Evolutionary conservation across 2,113 vertebrate genomes (phyloP), one percentile per base, ranked within the genome.

Genomic region (Hylia prasina): DNA sequence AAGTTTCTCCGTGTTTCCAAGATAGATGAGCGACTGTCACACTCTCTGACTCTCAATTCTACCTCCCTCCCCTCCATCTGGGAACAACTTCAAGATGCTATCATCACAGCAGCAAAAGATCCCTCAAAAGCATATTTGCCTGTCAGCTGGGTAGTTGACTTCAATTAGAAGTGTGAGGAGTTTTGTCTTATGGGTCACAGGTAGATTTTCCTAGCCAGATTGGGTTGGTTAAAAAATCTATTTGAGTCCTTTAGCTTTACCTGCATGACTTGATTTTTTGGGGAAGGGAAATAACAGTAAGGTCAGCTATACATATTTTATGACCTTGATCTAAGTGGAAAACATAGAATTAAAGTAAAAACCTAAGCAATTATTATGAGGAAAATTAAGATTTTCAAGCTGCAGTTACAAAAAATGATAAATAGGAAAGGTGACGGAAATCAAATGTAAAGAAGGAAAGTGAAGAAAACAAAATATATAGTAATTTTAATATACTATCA

Each of bases 51-150:
- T 95, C 84, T 91, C 81, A 56, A 40, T 90, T 93, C 80, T 94
- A 88, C 79, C 79, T 97, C 94, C 96, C 95, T 93, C 92, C 96
- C 42, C 92, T 92, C 95, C 95, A 96, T 96, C 95, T 96, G 96
- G 96, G 92, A 96, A 63, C 79, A 96, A 90, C 89, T 68, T 95
- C 90, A 89, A 94, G 82, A 90, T 77, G 39, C 66, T 93, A 77
- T 86, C 92, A 81, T 82, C 86, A 90, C 68, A 94, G 82, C 85
- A 92, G 68, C 64, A 80, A 83, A 91, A 90, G 85, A 93, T 72
- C 60, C 68, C 90, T 94, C 90, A 76, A 71, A 96, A 96, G 66
- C 95, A 97, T 95, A 96, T 96, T 94, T 92, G 58, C 60, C 85
- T 96, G 94, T 96, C 95, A 96, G 85, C 51, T 92, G 93, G 93